These are phyloP conservation scores for Picathartes gymnocephalus DNA, from an alignment of 2,113 vertebrate genomes.

Conservation along the genomic window DNA sequence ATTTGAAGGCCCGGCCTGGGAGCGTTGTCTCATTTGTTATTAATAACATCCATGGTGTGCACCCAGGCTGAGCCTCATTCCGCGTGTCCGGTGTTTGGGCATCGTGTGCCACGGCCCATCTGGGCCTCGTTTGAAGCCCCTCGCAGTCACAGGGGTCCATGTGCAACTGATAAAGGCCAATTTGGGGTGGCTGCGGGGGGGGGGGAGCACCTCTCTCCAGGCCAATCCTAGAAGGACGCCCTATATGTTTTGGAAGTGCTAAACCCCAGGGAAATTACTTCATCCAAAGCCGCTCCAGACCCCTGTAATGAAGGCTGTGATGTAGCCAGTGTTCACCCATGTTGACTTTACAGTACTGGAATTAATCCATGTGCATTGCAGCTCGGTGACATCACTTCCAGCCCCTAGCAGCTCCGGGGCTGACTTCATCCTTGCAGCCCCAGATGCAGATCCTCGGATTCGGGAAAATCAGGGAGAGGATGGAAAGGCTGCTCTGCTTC, in stretches of 20 bases:
- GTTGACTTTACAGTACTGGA: constrained; percentile 86
- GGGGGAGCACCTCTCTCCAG: constrained; percentile 40
- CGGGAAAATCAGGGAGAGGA: background rate
- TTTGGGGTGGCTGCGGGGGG: constrained; percentile 34
- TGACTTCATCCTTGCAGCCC: constrained; percentile 70
- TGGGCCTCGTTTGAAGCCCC: constrained; percentile 69
- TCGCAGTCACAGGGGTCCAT: constrained; percentile 60
- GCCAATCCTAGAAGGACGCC: constrained; percentile 62
- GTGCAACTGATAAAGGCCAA: constrained; percentile 75
- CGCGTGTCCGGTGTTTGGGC: constrained; percentile 46
- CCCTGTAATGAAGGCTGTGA: constrained; percentile 69
- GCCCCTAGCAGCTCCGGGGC: constrained; percentile 64
- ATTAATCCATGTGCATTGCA: constrained; percentile 83
- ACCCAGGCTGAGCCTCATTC: constrained; percentile 40
- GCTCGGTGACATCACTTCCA: constrained; percentile 88
- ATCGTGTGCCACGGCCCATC: constrained; percentile 62
- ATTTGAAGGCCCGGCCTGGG: background rate
- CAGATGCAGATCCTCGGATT: constrained; percentile 55
- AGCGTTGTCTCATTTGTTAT: constrained; percentile 53
- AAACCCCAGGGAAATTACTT: constrained; percentile 88
- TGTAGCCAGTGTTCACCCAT: constrained; percentile 73
- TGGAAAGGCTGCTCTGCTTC: background rate
- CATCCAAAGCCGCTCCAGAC: constrained; percentile 79
- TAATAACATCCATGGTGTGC: constrained; percentile 35
- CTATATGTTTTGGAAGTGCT: constrained; percentile 79